Percentiles rank a stretch among this genome's conserved stretches.
Evolutionary conservation across 1,140 invertebrate genomes (phyloP).

Genomic region (Drosophila athabasca): DNA sequence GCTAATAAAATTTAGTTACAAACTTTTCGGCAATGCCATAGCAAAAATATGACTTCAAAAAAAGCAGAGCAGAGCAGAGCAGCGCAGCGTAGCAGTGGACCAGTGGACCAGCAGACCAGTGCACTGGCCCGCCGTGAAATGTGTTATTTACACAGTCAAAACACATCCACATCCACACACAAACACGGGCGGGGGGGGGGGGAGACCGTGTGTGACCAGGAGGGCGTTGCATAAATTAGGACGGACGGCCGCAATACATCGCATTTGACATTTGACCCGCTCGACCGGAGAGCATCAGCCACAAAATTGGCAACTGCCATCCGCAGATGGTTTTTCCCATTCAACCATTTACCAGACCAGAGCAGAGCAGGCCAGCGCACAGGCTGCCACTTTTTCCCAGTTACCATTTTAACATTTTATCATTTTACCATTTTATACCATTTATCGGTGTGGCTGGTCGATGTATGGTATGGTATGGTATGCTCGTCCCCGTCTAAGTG

Average conservation of each 20-base stretch:
- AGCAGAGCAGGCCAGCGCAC: too few relatives aligned
- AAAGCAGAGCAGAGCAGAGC: too few relatives aligned
- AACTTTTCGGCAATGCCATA: constrained; percentile 58
- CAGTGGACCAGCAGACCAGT: constrained; percentile 23
- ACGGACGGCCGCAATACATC: constrained; percentile 39
- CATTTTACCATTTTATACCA: constrained; percentile 3
- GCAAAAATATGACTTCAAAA: constrained; percentile 48
- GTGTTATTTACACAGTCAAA: constrained; percentile 59
- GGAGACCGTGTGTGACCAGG: constrained; percentile 28
- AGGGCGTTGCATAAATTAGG: constrained; percentile 66
- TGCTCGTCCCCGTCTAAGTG: constrained; percentile 31
- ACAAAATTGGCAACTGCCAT: constrained; percentile 64
- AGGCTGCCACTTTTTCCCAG: constrained; percentile 9
- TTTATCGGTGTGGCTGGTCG: constrained; percentile 15
- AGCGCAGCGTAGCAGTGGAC: background rate
- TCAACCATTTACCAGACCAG: constrained; percentile 25
- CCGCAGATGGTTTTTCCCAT: constrained; percentile 56
- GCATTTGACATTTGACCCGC: constrained; percentile 62
- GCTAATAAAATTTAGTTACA: constrained; percentile 80
- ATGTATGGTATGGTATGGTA: background rate
- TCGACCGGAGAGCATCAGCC: constrained; percentile 25
- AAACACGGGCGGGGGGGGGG: background rate
- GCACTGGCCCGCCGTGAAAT: constrained; percentile 30
- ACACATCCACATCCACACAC: constrained; percentile 19
- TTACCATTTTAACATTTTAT: constrained; percentile 18